phyloP scores from a whole-genome alignment of 2,797 vertebrate species.

The Poecilia wingei region DNA sequence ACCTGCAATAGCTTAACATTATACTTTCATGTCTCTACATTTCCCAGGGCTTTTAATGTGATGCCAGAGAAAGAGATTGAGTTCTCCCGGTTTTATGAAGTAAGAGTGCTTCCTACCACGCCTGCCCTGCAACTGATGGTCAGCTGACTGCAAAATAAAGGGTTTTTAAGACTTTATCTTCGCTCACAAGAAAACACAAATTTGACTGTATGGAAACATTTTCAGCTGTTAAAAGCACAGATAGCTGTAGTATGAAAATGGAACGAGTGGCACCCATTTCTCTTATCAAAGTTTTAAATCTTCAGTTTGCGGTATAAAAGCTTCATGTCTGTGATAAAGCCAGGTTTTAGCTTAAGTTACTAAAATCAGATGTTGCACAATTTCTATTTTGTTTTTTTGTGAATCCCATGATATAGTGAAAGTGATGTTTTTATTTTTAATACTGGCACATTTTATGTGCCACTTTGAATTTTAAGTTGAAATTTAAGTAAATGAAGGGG shows the following conservation, averaged over 20 bases:
- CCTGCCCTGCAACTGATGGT: not conserved
- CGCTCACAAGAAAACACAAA: not conserved
- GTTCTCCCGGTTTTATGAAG: not conserved
- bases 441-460: not conserved
- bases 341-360: not conserved
- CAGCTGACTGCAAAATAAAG: not conserved
- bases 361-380: not conserved
- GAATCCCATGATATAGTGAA: not conserved
- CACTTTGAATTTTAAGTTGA: not conserved
- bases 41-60: not conserved
- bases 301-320: not conserved
- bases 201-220: not conserved
- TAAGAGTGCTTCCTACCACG: not conserved
- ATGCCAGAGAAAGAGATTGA: not conserved
- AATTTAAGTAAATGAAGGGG: conserved; percentile 17
- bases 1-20: not conserved
- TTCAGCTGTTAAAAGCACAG: not conserved
- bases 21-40: not conserved
- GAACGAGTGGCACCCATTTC: not conserved
- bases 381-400: not conserved
- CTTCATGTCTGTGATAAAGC: not conserved
- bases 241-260: not conserved
- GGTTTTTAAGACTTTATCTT: no score
- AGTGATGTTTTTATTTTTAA: not conserved
- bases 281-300: not conserved